Base-by-base conservation (phyloP, 2,797 vertebrate genomes). In the Gila robusta region DNA sequence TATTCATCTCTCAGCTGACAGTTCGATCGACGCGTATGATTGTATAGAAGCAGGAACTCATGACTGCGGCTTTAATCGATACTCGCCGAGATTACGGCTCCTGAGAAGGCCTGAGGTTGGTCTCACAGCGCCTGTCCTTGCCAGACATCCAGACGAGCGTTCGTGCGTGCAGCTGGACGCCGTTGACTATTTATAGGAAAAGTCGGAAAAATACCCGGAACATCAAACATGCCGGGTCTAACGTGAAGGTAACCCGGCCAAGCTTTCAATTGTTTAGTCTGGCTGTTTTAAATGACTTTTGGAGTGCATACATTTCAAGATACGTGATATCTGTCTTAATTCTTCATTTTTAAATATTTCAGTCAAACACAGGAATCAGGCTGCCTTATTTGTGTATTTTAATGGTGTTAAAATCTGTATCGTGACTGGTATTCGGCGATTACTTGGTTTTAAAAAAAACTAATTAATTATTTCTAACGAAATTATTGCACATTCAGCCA, bases 221-320 rank as follows among this genome's bases (percentile, higher is more conserved):
- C 28, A 32, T 79, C 35, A 11, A 64, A 54, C 2, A 90, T 88
- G 89, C n/a, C 69, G 19, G 9, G 5, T 79, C 70, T 52, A 67
- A 64, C 47, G 23, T 79, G 59, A 52, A 85, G 87, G 87, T 90
- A 85, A 85, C 52, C 11, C 6, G 23, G 14, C 14, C 62, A 16
- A 17, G 62, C 62, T 28, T 69, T 62, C 0, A 72, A 21, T 35
- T 69, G 19, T 16, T 56, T 26, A 39, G 4, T 56, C 28, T n/a
- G n/a, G 23, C 4, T 79, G 28, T 5, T 23, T 32, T 35, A n/a
- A 67, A 41, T 54, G 4, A 39, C 9, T 66, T 62, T 64, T 64
- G 5, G 26, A 28, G 56, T 35, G 28, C 28, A 32, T 26, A 14
- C 67, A 16, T 39, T n/a, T 62, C 52, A 16, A 17, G 10, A n/a